Conservation (phyloP, 2,888 invertebrate genomes). For the Orthonychiurus folsomi region DNA sequence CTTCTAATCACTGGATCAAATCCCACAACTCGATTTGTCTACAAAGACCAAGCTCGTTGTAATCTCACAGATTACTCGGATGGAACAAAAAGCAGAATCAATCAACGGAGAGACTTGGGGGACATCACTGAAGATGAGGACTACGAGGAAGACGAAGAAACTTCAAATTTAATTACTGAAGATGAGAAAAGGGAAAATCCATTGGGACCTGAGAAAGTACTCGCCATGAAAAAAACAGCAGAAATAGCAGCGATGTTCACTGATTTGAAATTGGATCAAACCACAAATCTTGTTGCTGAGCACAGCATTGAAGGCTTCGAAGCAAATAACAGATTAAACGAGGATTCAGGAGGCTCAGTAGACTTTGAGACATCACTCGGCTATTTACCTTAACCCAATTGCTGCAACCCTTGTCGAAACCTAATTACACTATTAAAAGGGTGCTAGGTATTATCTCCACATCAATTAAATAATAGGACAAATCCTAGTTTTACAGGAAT, state of each 20-base stretch:
- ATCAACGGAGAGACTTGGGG: constrained; percentile 19
- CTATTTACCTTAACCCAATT: constrained; percentile 52
- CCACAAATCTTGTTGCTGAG: constrained; percentile 38
- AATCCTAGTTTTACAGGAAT: too few relatives aligned
- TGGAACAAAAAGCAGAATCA: constrained; percentile 43
- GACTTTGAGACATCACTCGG: constrained; percentile 56
- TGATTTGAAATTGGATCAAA: constrained; percentile 48
- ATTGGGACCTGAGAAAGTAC: constrained; percentile 51
- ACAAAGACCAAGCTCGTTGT: constrained; percentile 29
- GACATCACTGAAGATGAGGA: constrained; percentile 22
- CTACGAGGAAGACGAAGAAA: constrained; percentile 16
- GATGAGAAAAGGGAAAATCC: not conserved
- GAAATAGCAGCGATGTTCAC: constrained; percentile 81
- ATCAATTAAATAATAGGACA: too few relatives aligned
- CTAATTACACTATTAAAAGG: too few relatives aligned
- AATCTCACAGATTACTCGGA: constrained; percentile 41
- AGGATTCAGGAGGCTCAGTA: constrained; percentile 26
- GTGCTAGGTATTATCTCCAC: too few relatives aligned
- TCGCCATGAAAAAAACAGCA: constrained; percentile 78
- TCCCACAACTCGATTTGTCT: constrained; percentile 32
- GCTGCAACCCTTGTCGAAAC: too few relatives aligned
- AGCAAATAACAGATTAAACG: constrained; percentile 14
- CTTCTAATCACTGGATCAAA: constrained; percentile 38
- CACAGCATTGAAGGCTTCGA: constrained; percentile 12
- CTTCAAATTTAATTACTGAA: constrained; percentile 5